Conservation (phyloP, 2,797 vertebrate species). For the Karalla daura region DNA sequence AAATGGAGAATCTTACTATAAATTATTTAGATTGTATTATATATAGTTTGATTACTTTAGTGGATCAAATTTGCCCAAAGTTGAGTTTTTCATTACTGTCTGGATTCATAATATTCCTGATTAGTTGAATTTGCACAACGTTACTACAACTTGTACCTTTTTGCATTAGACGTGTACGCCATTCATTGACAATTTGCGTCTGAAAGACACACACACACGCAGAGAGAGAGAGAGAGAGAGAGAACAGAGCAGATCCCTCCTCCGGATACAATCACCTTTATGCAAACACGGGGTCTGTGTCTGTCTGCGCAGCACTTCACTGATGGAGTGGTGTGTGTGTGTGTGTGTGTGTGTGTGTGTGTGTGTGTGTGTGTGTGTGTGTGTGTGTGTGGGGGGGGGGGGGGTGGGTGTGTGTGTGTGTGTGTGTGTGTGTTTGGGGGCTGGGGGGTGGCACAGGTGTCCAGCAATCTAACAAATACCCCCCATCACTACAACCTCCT, state of each 20-base stretch:
- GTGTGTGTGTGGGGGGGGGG: neutral
- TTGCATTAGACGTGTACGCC: neutral
- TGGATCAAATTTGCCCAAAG: neutral
- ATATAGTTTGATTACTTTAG: neutral
- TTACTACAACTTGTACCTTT: neutral
- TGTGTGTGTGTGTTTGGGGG: no score
- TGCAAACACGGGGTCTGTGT: constrained; percentile 60
- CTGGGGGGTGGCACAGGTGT: constrained; percentile 57
- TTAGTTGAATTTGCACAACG: no score
- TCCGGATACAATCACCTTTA: constrained; percentile 65
- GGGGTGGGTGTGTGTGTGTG: no score
- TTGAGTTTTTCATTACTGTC: neutral
- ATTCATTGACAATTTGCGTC: neutral
- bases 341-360: no score
- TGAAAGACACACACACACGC: neutral
- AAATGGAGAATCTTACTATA: no score
- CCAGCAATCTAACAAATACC: constrained; percentile 26
- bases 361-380: no score
- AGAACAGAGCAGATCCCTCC: constrained; percentile 31
- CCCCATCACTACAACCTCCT: neutral
- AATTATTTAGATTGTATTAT: no score
- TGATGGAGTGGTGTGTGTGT: constrained; percentile 16
- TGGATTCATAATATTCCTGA: no score
- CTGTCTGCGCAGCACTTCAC: constrained; percentile 36
- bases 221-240: constrained; percentile 1